Percentiles rank a stretch among this genome's conserved stretches.
Evolutionary conservation across 2,797 vertebrate species (phyloP).

Genomic region (Erpetoichthys calabaricus): DNA sequence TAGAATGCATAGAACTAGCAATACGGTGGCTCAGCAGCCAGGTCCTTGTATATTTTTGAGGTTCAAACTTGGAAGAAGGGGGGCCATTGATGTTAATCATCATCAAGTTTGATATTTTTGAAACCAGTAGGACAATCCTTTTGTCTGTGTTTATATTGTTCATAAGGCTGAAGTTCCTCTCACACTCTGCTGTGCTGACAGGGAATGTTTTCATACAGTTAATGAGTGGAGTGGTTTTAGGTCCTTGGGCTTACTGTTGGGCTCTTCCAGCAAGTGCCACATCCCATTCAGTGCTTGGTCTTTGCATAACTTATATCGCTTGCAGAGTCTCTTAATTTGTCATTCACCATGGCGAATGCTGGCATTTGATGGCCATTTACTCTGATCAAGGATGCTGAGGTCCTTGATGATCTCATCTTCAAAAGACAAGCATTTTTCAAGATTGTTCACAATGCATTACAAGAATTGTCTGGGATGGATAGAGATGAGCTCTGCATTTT

Average conservation of each 20-base stretch:
- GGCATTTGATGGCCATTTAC: conserved; percentile 7
- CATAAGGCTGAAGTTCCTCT: conserved; percentile 16
- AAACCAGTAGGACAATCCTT: conserved; percentile 12
- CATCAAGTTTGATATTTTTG: conserved; percentile 18
- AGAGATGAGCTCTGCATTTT: background rate
- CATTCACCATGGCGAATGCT: conserved; percentile 1
- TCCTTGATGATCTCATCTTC: conserved; percentile 4
- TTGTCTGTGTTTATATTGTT: conserved; percentile 15
- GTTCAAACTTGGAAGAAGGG: conserved; percentile 8
- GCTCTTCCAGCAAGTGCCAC: conserved; percentile 2
- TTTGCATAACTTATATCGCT: conserved; percentile 4
- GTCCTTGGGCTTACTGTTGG: conserved; percentile 2
- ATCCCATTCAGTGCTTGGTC: conserved; percentile 6
- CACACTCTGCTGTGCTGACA: conserved; percentile 13
- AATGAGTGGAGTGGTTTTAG: conserved; percentile 8
- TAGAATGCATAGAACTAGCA: too few species aligned
- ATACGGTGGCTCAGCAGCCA: too few species aligned
- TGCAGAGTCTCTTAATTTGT: conserved; percentile 4
- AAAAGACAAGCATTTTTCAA: conserved; percentile 9
- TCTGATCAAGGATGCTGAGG: conserved; percentile 5
- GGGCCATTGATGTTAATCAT: conserved; percentile 12
- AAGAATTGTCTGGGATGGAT: conserved; percentile 2
- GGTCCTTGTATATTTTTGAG: too few species aligned
- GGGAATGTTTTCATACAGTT: conserved; percentile 14
- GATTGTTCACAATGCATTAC: conserved; percentile 8